Conservation (phyloP, 2,797 vertebrate genomes). For the Sphaeramia orbicularis region DNA sequence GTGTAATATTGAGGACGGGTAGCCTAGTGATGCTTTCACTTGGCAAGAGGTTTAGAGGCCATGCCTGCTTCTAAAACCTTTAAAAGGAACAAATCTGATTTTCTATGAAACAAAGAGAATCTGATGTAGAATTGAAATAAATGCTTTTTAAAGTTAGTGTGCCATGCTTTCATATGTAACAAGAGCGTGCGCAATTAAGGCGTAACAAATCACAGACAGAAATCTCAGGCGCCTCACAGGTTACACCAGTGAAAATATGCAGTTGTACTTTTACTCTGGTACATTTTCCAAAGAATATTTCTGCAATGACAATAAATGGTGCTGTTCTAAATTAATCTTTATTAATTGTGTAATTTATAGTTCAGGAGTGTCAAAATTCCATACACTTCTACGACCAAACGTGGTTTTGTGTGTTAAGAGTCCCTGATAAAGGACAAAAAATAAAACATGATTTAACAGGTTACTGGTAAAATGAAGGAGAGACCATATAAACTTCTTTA, state of each 20-base stretch:
- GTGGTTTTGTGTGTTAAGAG: background rate
- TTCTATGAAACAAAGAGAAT: conserved; percentile 13
- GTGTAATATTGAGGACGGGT: no score
- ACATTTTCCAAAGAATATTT: background rate
- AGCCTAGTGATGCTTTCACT: conserved; percentile 11
- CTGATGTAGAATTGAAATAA: conserved; percentile 30
- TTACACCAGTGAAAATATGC: conserved; percentile 27
- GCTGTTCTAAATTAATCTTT: conserved; percentile 9
- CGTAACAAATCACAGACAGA: conserved; percentile 32
- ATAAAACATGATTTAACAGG: background rate
- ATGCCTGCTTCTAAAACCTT: conserved; percentile 1
- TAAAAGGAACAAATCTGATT: conserved; percentile 13
- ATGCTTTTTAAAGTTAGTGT: conserved; percentile 16
- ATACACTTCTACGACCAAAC: background rate
- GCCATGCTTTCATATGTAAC: conserved; percentile 14
- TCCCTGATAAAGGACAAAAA: background rate
- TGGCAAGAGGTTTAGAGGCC: conserved; percentile 9
- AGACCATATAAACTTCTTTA: no score
- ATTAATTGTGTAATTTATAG: background rate
- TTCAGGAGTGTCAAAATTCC: background rate
- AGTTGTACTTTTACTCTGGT: background rate
- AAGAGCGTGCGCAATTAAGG: conserved; percentile 20
- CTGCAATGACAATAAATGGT: conserved; percentile 16
- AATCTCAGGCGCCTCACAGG: conserved; percentile 15
- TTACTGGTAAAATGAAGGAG: background rate